Conservation (phyloP, 2,797 vertebrate species). For the Poecilia gillii region DNA sequence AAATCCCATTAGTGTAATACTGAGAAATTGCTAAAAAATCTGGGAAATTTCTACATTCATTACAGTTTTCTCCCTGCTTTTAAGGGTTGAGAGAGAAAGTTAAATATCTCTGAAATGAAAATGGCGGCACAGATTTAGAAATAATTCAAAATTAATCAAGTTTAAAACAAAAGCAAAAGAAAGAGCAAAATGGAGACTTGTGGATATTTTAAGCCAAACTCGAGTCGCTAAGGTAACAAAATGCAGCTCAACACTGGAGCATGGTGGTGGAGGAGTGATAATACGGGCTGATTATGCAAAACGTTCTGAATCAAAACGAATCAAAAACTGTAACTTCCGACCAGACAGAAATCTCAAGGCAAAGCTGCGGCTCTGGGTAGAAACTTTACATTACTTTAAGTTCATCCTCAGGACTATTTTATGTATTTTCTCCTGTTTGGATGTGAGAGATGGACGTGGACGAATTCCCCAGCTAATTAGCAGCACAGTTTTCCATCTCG, state of each 20-base stretch:
- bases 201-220: not conserved
- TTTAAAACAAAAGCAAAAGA: not conserved
- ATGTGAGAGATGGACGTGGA: constrained; percentile 44
- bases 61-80: not conserved
- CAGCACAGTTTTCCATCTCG: constrained; percentile 55
- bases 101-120: not conserved
- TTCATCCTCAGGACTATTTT: constrained; percentile 22
- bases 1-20: too few relatives aligned
- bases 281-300: not conserved
- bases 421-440: constrained; percentile 36
- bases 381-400: not conserved
- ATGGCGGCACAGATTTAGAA: not conserved
- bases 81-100: not conserved
- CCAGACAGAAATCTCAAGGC: not conserved
- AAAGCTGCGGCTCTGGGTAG: not conserved
- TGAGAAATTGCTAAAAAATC: not conserved
- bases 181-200: not conserved
- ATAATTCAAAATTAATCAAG: not conserved
- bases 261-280: not conserved
- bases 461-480: constrained; percentile 68
- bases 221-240: not conserved
- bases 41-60: not conserved
- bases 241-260: not conserved
- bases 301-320: not conserved
- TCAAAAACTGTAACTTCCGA: not conserved